Evolutionary conservation across 2,888 invertebrate species (phyloP).

Genomic region (Mimumesa dahlbomi): DNA sequence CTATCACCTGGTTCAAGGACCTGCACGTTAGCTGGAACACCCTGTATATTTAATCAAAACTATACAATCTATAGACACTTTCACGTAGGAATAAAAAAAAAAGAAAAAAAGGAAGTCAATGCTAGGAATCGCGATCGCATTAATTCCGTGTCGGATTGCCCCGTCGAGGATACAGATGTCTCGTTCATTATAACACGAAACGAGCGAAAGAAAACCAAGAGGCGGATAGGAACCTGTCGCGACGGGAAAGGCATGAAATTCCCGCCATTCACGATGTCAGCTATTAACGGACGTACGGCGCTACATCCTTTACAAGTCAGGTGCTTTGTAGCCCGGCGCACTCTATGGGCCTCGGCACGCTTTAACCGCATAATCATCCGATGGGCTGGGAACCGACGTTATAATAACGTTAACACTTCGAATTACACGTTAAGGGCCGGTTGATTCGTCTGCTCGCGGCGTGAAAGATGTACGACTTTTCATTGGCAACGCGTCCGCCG

Average conservation of each 20-base stretch:
- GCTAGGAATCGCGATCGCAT: conserved; percentile 27
- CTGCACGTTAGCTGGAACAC: no score
- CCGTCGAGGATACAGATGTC: conserved; percentile 63
- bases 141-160: conserved; percentile 42
- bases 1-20: no score
- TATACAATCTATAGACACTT: no score
- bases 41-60: no score
- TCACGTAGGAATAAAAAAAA: no score
- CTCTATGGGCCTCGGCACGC: conserved; percentile 59
- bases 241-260: conserved; percentile 68
- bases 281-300: conserved; percentile 67
- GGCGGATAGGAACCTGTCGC: conserved; percentile 62
- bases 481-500: conserved; percentile 38
- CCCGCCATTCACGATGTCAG: conserved; percentile 67
- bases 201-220: conserved; percentile 65
- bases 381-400: conserved; percentile 56
- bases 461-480: conserved; percentile 59
- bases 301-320: conserved; percentile 69
- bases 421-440: conserved; percentile 64
- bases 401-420: conserved; percentile 65
- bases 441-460: conserved; percentile 43
- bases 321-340: conserved; percentile 60
- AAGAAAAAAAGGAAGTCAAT: no score
- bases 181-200: conserved; percentile 65
- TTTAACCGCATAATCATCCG: conserved; percentile 65